Evolutionary conservation across 2,888 invertebrate genomes (phyloP), one percentile per base, ranked within the genome.

Genomic region (Mongoloraphidia duomilia): DNA sequence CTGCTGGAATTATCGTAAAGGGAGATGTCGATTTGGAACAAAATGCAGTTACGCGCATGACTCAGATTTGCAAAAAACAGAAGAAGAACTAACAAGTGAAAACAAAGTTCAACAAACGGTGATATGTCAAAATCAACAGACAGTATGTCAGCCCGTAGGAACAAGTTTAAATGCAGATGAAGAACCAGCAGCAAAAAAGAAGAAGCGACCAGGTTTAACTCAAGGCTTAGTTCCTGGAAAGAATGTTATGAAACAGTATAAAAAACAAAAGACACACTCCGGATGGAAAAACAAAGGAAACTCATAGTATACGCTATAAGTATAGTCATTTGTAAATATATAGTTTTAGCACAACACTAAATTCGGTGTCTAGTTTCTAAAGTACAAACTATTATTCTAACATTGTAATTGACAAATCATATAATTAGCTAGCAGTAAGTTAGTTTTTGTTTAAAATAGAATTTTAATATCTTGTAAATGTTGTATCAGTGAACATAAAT

Each of bases 21-120:
- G 93, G 1, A 13, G 84, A 34, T 94, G 94, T 64, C 76, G 89
- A 46, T 92, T 91, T 68, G 93, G 93, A 1, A 88, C 89, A 61
- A 90, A 87, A 60, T 94, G 94, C 65, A 87, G 86, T 58, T 94
- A 83, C 66, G 91, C 90, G 1, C 93, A 94, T 65, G 91, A 90
- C 60, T 86, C 88, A 0, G 91, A 92, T 64, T 70, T 90, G 34
- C 82, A 82, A 61, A 77, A 79, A 59, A 70, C 75, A 42, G 63
- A 69, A 33, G 75, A 75, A 46, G 77, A 80, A 59, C 63, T 79
- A 34, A 74, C 76, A 55, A 68, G 68, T 14, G 75, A 78, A 43
- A 75, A 76, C 59, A 58, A 63, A 26, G 58, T 67, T 1, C 67
- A 69, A 49, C 68, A 71, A 54, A 67, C 66, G 12, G 51, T 67